These are phyloP conservation scores for Actinia tenebrosa DNA, from an alignment of 64 coral and sea anemone species.

Conservation along the genomic window DNA sequence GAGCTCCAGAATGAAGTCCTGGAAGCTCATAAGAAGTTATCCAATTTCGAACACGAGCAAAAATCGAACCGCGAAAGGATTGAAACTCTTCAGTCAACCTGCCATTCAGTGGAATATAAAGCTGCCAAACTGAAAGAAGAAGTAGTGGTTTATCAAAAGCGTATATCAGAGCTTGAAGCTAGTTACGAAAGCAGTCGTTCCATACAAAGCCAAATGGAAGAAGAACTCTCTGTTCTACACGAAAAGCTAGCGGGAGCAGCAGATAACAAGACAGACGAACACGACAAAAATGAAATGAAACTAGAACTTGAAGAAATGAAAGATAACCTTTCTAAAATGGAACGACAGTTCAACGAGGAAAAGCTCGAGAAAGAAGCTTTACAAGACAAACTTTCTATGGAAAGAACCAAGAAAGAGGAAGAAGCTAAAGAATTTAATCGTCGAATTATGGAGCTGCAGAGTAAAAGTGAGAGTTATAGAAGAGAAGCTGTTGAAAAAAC, in stretches of 20 bases:
- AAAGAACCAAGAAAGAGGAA: slow-evolving; percentile 65
- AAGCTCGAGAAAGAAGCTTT: slow-evolving; percentile 63
- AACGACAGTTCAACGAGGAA: slow-evolving; percentile 49
- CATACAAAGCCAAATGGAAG: slow-evolving; percentile 39
- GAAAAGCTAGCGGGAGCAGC: slow-evolving; percentile 40
- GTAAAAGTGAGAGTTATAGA: slow-evolving; percentile 67
- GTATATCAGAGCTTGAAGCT: slow-evolving; percentile 67
- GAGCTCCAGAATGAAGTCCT: slow-evolving; percentile 75
- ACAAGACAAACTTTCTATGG: slow-evolving; percentile 38
- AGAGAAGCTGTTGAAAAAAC: slow-evolving; percentile 73
- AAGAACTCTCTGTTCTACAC: slow-evolving; percentile 47
- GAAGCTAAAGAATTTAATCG: slow-evolving; percentile 53
- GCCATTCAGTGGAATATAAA: slow-evolving; percentile 63
- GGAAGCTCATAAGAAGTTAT: slow-evolving; percentile 78
- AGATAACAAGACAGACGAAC: slow-evolving; percentile 50
- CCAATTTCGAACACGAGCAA: slow-evolving; percentile 74
- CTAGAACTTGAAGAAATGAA: slow-evolving; percentile 48
- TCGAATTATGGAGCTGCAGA: slow-evolving; percentile 68
- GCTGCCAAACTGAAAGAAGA: slow-evolving; percentile 67
- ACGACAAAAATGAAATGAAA: slow-evolving; percentile 58
- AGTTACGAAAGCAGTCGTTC: slow-evolving; percentile 49
- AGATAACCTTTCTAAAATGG: slow-evolving; percentile 49
- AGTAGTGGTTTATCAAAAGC: slow-evolving; percentile 55
- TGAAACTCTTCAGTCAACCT: slow-evolving; percentile 49
- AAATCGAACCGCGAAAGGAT: slow-evolving; percentile 69